Percentiles rank a stretch among this genome's conserved stretches.
Conservation (phyloP, 1,140 invertebrate genomes). For the Zaprionus inermis region DNA sequence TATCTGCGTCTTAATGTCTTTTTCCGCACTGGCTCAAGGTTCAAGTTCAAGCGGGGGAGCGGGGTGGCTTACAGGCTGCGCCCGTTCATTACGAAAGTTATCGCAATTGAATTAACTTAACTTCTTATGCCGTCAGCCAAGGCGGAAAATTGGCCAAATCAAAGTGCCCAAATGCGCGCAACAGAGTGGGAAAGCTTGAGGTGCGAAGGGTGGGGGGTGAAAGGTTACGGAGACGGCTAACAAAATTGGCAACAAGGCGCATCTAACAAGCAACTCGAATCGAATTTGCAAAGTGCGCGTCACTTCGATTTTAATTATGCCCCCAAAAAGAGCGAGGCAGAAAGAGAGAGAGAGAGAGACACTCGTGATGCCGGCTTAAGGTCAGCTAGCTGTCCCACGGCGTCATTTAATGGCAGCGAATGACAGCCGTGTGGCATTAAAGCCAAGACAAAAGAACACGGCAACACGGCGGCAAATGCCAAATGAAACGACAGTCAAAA, state of each 20-base stretch:
- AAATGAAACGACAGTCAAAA: slow-evolving; percentile 28
- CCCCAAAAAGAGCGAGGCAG: slow-evolving; percentile 24
- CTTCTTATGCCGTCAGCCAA: slow-evolving; percentile 23
- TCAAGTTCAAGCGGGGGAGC: slow-evolving; percentile 25
- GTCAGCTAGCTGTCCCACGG: slow-evolving; percentile 5
- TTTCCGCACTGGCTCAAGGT: slow-evolving; percentile 41
- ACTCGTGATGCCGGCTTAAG: slow-evolving; percentile 22
- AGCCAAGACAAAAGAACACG: neutral
- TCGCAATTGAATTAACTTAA: slow-evolving; percentile 63
- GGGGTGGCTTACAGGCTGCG: neutral
- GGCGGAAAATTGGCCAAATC: slow-evolving; percentile 1
- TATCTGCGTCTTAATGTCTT: slow-evolving; percentile 31
- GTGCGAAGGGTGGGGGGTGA: neutral
- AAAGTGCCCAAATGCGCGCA: neutral
- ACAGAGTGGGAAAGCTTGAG: neutral
- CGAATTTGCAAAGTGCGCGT: slow-evolving; percentile 38
- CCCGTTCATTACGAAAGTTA: slow-evolving; percentile 41
- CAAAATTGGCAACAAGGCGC: slow-evolving; percentile 28
- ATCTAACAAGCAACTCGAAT: slow-evolving; percentile 34
- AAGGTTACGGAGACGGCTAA: slow-evolving; percentile 3
- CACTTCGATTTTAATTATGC: slow-evolving; percentile 56
- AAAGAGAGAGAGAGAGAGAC: no score
- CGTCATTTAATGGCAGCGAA: neutral
- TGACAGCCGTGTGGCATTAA: slow-evolving; percentile 10
- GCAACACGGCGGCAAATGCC: neutral